Percentiles rank a stretch among this genome's conserved stretches.
Evolutionary conservation across 2,888 invertebrate species (phyloP).

Genomic region (Dermolepida albohirtum): DNA sequence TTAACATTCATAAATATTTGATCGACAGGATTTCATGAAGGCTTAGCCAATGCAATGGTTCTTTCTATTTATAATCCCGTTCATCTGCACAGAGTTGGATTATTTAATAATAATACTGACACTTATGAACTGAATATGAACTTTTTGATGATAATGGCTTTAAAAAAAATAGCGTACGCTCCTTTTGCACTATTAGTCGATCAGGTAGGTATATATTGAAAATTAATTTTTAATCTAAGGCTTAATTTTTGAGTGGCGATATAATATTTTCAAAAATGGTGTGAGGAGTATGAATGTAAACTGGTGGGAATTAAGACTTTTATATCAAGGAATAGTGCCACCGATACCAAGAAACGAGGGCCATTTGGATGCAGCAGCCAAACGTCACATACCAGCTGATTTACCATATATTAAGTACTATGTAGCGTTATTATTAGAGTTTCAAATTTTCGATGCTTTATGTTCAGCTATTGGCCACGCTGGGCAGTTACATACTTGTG

Average conservation of each 20-base stretch:
- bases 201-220: constrained; percentile 67
- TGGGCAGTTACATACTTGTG: constrained; percentile 83
- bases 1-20: background rate
- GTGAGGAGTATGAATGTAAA: constrained; percentile 71
- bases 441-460: constrained; percentile 85
- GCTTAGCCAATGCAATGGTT: constrained; percentile 82
- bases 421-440: constrained; percentile 83
- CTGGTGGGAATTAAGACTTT: constrained; percentile 81
- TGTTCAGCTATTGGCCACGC: constrained; percentile 79
- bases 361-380: constrained; percentile 87
- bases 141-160: constrained; percentile 81
- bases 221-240: constrained; percentile 16
- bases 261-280: constrained; percentile 82
- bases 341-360: constrained; percentile 76
- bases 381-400: constrained; percentile 85
- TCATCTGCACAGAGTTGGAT: constrained; percentile 79
- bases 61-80: constrained; percentile 82
- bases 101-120: constrained; percentile 75
- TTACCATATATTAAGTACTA: constrained; percentile 82
- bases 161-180: constrained; percentile 82
- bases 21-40: constrained; percentile 83
- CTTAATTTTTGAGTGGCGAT: constrained; percentile 75
- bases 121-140: constrained; percentile 80
- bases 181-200: constrained; percentile 86
- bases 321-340: constrained; percentile 81